Evolutionary conservation across 2,888 invertebrate genomes (phyloP), one percentile per base, ranked within the genome.

Genomic region (Terebella lapidaria): DNA sequence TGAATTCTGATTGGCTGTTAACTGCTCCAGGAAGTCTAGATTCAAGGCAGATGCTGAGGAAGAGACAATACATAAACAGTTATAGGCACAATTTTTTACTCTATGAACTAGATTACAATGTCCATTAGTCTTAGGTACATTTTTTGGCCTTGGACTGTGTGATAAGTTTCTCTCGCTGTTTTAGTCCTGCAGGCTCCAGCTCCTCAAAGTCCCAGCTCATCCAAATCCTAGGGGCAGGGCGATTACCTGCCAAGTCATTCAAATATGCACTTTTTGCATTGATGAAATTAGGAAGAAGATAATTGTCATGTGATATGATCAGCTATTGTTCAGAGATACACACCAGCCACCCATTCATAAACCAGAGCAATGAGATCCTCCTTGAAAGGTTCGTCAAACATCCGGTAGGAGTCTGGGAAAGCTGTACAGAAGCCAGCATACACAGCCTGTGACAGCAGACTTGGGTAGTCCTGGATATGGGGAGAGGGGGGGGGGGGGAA

Each of bases 351-450:
- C 78, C 79, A 79, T 27, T 72, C 70, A 60, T 68, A 74, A 2
- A 76, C 73, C 10, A 35, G 42, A 10, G 2, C 42, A 35, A 35
- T n/a, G 10, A 35, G n/a, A 35, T 35, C 42, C 42, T 80, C 76
- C 59, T 76, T 77, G 61, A 80, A 80, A 20, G 68, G 66, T 55
- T 74, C 74, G 3, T 72, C 72, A 70, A 79, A 80, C 69, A 78
- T 77, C 30, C 73, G 64, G 65, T 76, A 77, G n/a, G 79, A 79
- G 59, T 79, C 77, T 1, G 78, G 76, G 59, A 80, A 80, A n/a
- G 71, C 66, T 46, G 72, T 69, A 58, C 76, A 78, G 65, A 72
- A 79, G 1, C 74, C 71, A 10, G 75, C 71, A 67, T 78, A 79
- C 3, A 78, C 68, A 24, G 77, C 71, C 62, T 78, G 78, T 3